Percentiles rank a stretch among this genome's conserved stretches.
phyloP scores from a whole-genome alignment of 2,797 vertebrate genomes.

The Amblyraja radiata region DNA sequence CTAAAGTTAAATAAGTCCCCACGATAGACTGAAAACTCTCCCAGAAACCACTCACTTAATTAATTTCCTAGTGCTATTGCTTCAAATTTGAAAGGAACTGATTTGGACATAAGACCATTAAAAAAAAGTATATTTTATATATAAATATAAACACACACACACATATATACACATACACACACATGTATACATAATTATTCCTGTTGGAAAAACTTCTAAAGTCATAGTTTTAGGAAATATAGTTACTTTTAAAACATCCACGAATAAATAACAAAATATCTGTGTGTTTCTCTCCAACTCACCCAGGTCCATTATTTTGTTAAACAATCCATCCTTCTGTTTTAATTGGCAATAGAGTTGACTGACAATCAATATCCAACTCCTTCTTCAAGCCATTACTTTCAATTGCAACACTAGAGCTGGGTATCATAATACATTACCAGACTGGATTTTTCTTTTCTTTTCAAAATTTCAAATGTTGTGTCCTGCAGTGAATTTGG shows the following conservation, averaged over 20 bases:
- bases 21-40: not conserved
- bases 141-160: too few relatives aligned
- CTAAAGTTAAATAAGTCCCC: not conserved
- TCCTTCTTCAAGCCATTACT: not conserved
- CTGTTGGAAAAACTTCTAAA: not conserved
- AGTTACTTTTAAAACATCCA: not conserved
- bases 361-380: not conserved
- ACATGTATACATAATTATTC: not conserved
- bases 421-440: not conserved
- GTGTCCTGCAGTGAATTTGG: not conserved
- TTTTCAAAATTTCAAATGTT: not conserved
- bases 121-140: not conserved
- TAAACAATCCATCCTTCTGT: not conserved
- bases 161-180: too few relatives aligned
- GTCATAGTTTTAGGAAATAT: not conserved
- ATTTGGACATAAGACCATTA: not conserved
- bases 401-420: not conserved
- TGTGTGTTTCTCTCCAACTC: not conserved
- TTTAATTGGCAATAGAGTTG: not conserved
- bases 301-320: not conserved
- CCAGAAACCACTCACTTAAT: constrained; percentile 18
- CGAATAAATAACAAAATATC: not conserved
- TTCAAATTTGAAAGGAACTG: not conserved
- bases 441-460: not conserved
- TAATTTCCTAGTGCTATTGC: not conserved